Base-by-base conservation (phyloP, 2,797 vertebrate genomes). In the Falco peregrinus region DNA sequence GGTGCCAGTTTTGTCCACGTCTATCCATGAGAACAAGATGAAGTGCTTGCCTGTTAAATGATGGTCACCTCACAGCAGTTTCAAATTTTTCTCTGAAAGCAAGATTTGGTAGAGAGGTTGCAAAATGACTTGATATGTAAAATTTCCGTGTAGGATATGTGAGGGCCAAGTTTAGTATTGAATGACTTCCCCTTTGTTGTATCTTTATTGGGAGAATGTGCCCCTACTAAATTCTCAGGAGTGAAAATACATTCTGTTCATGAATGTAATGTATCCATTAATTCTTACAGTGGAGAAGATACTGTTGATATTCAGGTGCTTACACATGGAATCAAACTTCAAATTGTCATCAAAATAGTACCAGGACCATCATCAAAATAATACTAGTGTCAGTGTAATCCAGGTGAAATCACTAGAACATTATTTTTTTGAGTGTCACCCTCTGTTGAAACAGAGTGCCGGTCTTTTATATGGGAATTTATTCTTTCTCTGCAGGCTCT, bases 1-100 rank as follows among this genome's bases (percentile, higher is more conserved):
- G 31, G 28, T 75, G 59, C 39, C 24, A 47, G 3, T 48, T 87
- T 51, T 69, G 76, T 31, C 61, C 16, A 5, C 69, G 6, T 39
- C 65, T 48, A 0, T 69, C n/a, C 16, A 51, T 14, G 22, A 67
- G 54, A 90, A 48, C 5, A 56, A 71, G 41, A 7, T 28, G 45
- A 87, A 87, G 28, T 85, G 81, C 81, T 94, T 90, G 90, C 73
- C 81, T 92, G 63, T 47, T 89, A 63, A n/a, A 13, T 56, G 67
- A 26, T 43, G 20, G 12, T 59, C 33, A 68, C n/a, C 60, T 59
- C 24, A 17, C 4, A 50, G 53, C 28, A 22, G 41, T 48, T 86
- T 37, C 35, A 16, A 68, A 11, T 61, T 86, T 68, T 86, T 89
- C 29, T 82, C 29, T 41, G 24, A 68, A 93, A 87, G 43, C 9